These are phyloP conservation scores for Drosophila testacea DNA, from an alignment of 2,888 invertebrate genomes.

Conservation along the genomic window DNA sequence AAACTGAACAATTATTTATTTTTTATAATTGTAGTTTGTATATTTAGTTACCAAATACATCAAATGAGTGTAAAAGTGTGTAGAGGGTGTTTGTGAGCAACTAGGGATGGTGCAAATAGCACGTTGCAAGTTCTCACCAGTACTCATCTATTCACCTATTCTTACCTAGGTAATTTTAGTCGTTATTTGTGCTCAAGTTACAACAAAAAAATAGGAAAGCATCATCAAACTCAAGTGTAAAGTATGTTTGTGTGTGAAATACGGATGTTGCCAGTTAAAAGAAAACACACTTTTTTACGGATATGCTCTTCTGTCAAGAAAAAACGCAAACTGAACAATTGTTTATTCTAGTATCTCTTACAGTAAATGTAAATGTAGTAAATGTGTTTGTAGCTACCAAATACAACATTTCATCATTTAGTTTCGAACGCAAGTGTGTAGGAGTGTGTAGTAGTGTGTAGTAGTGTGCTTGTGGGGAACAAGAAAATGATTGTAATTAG, in stretches of 20 bases:
- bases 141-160: no score
- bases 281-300: conserved; percentile 2
- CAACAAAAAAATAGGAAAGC: no score
- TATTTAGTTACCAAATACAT: no score
- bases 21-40: no score
- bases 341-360: conserved; percentile 49
- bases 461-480: not conserved
- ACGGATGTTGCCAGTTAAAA: not conserved
- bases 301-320: conserved; percentile 43
- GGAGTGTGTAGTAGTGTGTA: not conserved
- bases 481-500: not conserved
- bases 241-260: no score
- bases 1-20: no score
- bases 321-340: conserved; percentile 62
- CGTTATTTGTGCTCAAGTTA: no score
- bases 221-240: no score
- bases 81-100: no score
- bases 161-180: no score
- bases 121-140: not conserved
- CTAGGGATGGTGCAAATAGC: no score
- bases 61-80: no score
- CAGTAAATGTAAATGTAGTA: conserved; percentile 6
- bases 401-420: conserved; percentile 76
- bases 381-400: conserved; percentile 61
- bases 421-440: conserved; percentile 70